These are phyloP conservation scores for Aythya baeri DNA, from an alignment of 2,113 vertebrate genomes.

Conservation along the genomic window DNA sequence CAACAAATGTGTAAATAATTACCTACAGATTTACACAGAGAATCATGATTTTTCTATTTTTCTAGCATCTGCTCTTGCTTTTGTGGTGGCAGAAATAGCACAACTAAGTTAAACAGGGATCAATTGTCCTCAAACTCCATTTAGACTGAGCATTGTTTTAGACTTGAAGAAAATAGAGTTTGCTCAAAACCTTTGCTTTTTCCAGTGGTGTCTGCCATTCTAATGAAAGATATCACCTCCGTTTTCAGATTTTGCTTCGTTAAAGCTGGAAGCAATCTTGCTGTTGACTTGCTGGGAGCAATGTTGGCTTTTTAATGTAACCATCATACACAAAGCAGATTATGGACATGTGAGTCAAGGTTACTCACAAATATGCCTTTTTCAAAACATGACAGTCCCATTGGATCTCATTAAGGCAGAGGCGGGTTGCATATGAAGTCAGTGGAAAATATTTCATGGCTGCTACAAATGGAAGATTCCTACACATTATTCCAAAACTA, in stretches of 20 bases:
- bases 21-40: neutral
- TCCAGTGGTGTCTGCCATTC: neutral
- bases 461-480: neutral
- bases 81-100: neutral
- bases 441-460: neutral
- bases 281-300: neutral
- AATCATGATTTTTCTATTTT: neutral
- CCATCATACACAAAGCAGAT: neutral
- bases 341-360: neutral
- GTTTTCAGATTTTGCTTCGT: neutral
- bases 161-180: rapidly evolving
- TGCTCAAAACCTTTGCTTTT: neutral
- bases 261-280: neutral
- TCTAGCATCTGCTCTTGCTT: neutral
- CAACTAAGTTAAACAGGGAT: neutral
- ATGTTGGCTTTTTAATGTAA: neutral
- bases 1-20: neutral
- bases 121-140: neutral
- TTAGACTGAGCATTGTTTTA: neutral
- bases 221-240: neutral
- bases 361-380: neutral
- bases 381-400: neutral
- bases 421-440: neutral
- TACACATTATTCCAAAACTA: neutral
- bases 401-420: neutral